Evolutionary conservation across 2,888 invertebrate genomes (phyloP), one percentile per base, ranked within the genome.

Genomic region (Creontiades dilutus): DNA sequence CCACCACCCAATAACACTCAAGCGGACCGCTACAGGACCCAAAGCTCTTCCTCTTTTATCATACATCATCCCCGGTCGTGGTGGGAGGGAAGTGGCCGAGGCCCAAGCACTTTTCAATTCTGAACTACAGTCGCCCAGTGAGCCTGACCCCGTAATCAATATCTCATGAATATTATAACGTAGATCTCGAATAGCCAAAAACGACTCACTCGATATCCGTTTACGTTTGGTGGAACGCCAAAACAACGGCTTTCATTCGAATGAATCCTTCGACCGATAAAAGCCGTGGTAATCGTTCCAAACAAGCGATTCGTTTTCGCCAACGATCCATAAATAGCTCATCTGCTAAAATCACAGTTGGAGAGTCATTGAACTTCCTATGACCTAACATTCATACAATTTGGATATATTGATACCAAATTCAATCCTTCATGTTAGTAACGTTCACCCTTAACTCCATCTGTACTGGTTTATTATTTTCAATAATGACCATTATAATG

Each of bases 61-160:
- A 78, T 78, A 78, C 46, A 78, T 78, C 78, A 78, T 78, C 78
- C n/a, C 37, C 37, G n/a, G 75, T 19, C 7, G 23, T 12, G 68
- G 68, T 9, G 16, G n/a, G 68, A 23, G 19, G 68, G 16, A 13
- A 19, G n/a, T 12, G n/a, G 75, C 12, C 16, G 28, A 3, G 75
- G 19, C 16, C 16, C 16, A 14, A 14, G 7, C 23, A 68, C 23
- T 68, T 68, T 23, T 68, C 68, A 23, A 68, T 68, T 68, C 68
- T 27, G 27, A 78, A 78, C 47, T 46, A 78, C 46, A 78, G 78
- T 28, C 76, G 28, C 0, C 46, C 46, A 46, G 19, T 46, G 78
- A 78, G 78, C 16, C 46, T 78, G 78, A 68, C 78, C n/a, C 78
- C 78, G 46, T 78, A 78, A 78, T 78, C 78, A 78, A 78, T 78